Percentiles rank a stretch among this genome's conserved stretches.
Conservation (phyloP, 2,888 invertebrate genomes). For the Nomada flava region DNA sequence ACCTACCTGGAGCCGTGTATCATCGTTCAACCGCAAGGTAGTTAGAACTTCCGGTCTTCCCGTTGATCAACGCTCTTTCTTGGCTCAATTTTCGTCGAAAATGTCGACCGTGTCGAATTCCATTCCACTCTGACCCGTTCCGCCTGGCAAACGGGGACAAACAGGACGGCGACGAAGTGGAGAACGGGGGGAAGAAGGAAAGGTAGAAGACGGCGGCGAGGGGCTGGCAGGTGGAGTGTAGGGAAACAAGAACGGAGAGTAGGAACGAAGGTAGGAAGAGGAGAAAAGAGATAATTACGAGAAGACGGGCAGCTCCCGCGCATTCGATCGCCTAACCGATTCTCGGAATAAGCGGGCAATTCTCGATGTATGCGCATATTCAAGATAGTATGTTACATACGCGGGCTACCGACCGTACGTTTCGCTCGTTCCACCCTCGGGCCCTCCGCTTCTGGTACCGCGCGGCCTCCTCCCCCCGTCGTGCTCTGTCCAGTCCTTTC, state of each 20-base stretch:
- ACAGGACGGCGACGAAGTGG: background rate
- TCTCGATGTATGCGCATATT: slow-evolving; percentile 83
- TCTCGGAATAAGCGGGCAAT: slow-evolving; percentile 81
- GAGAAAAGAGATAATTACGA: slow-evolving; percentile 82
- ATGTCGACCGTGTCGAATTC: slow-evolving; percentile 34
- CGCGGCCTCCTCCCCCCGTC: slow-evolving; percentile 44
- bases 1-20: slow-evolving; percentile 50
- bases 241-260: slow-evolving; percentile 28
- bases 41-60: slow-evolving; percentile 54
- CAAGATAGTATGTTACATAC: slow-evolving; percentile 84
- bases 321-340: slow-evolving; percentile 81
- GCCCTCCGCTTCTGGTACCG: slow-evolving; percentile 48
- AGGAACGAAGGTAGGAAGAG: slow-evolving; percentile 74
- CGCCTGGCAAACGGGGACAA: slow-evolving; percentile 4
- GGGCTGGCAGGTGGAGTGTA: background rate
- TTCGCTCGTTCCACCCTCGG: slow-evolving; percentile 71
- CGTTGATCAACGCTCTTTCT: slow-evolving; percentile 57
- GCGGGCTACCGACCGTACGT: slow-evolving; percentile 81
- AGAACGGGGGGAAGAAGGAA: background rate
- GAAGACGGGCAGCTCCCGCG: slow-evolving; percentile 83
- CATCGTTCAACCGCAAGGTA: slow-evolving; percentile 52
- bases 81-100: slow-evolving; percentile 22
- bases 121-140: slow-evolving; percentile 16
- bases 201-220: background rate
- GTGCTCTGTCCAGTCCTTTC: slow-evolving; percentile 43